Base-by-base conservation (phyloP, 2,113 vertebrate species). In the Drymodes brunneopygia region DNA sequence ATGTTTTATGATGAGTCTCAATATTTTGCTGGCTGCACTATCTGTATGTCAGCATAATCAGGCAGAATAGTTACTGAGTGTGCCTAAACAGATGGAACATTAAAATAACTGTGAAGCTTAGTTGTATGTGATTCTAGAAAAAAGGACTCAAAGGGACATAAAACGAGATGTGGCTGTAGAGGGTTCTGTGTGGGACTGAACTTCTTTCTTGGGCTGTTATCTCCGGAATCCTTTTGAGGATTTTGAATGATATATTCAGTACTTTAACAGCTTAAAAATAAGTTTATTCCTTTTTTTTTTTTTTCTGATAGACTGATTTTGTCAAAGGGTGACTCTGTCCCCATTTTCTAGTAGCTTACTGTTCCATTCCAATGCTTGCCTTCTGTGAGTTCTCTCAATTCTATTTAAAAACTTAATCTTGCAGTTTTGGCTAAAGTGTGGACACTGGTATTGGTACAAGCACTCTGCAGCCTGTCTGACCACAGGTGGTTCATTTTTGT, bases 31-130 rank as follows among this genome's bases (percentile, higher is more conserved):
- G 53, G n/a, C 40, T 92, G 57, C 35, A 28, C 33, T 69, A 3
- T 73, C 54, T 93, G 7, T 84, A 61, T 84, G 57, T 87, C 56
- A 36, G 53, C 48, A n/a, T 91, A 91, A 81, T 81, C 20, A 89
- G 56, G 18, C 27, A 60, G 64, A 86, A 60, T 31, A 74, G 50
- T 88, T 79, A 71, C 6, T 79, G 69, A 67, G 57, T 40, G 15
- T 74, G 48, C 57, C 53, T 84, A 57, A 91, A 71, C 81, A 96
- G 86, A 83, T 86, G 88, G 83, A 94, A 58, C 57, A 79, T 71
- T 47, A 86, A 88, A 83, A 31, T 61, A 88, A 73, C 10, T 58
- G 40, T 35, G 47, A 70, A 20, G 27, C 27, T 71, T 40, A 81
- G 53, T 71, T 71, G 47, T 84, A n/a, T 11, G 7, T 84, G 64